These are phyloP conservation scores for Schizopygopsis malacanthus DNA, from an alignment of 2,797 vertebrate genomes.

Conservation along the genomic window DNA sequence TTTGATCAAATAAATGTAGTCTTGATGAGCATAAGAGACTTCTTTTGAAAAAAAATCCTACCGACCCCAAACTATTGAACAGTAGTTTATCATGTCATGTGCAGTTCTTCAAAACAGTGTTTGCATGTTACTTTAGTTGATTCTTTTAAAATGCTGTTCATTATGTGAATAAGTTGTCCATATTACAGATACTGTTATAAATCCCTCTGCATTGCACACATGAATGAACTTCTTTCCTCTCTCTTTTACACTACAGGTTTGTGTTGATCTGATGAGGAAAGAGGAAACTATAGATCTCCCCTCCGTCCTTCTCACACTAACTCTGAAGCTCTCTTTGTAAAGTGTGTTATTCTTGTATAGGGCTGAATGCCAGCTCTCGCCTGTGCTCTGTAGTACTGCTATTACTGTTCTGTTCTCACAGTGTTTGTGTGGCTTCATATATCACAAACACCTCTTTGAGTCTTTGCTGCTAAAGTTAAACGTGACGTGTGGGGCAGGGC, in stretches of 20 bases:
- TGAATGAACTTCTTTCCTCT: conserved; percentile 56
- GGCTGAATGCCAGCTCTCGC: conserved; percentile 16
- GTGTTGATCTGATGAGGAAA: conserved; percentile 38
- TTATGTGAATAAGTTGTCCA: conserved; percentile 19
- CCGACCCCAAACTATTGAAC: too few species aligned
- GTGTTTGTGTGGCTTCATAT: conserved; percentile 19
- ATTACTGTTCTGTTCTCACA: conserved; percentile 2
- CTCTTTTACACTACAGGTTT: conserved; percentile 53
- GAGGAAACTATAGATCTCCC: conserved; percentile 10
- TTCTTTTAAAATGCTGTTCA: not conserved
- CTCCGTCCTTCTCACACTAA: conserved; percentile 42
- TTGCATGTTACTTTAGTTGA: not conserved
- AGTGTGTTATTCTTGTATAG: conserved; percentile 25
- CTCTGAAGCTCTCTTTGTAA: conserved; percentile 33
- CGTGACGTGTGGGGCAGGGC: too few species aligned
- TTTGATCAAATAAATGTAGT: not conserved
- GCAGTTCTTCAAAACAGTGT: not conserved
- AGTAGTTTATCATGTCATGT: not conserved
- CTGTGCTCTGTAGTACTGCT: conserved; percentile 30
- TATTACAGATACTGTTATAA: not conserved
- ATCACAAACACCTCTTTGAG: not conserved
- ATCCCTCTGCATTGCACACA: not conserved
- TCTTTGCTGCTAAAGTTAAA: not conserved
- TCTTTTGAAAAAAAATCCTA: not conserved
- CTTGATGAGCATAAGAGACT: not conserved